A percentile compares a stretch with the other conserved stretches of the same genome.
Conservation (phyloP, 2,113 vertebrate genomes). For the Dromaius novaehollandiae region DNA sequence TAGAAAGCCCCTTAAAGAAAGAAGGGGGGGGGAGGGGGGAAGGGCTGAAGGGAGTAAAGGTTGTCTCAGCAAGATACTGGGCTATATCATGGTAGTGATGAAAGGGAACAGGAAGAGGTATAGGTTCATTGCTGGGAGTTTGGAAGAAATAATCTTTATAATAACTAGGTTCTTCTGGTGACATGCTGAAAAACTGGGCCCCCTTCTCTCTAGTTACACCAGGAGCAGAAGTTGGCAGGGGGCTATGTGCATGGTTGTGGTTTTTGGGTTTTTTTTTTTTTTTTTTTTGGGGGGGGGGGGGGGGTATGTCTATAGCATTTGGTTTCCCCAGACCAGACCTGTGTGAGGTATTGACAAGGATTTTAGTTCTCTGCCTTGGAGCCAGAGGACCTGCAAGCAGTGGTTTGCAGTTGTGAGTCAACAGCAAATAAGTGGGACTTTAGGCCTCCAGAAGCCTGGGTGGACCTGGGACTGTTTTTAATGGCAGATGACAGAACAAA, state of each 20-base stretch:
- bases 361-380: neutral
- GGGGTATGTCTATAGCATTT: no score
- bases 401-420: neutral
- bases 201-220: neutral
- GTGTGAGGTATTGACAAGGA: neutral
- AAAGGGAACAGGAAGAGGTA: neutral
- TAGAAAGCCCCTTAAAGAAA: neutral
- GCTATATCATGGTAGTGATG: neutral
- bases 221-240: neutral
- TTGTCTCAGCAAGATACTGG: neutral
- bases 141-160: neutral
- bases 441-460: neutral
- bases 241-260: neutral
- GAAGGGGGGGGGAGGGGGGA: neutral
- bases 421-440: neutral
- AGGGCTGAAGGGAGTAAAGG: neutral
- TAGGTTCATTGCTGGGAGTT: neutral
- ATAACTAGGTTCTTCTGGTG: neutral
- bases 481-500: neutral
- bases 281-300: no score
- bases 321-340: neutral
- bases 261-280: neutral
- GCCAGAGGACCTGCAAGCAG: neutral
- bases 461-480: neutral
- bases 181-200: neutral